A percentile compares a stretch with the other conserved stretches of the same genome.
Evolutionary conservation across 1,140 invertebrate genomes (phyloP).

Genomic region (Myzus persicae): DNA sequence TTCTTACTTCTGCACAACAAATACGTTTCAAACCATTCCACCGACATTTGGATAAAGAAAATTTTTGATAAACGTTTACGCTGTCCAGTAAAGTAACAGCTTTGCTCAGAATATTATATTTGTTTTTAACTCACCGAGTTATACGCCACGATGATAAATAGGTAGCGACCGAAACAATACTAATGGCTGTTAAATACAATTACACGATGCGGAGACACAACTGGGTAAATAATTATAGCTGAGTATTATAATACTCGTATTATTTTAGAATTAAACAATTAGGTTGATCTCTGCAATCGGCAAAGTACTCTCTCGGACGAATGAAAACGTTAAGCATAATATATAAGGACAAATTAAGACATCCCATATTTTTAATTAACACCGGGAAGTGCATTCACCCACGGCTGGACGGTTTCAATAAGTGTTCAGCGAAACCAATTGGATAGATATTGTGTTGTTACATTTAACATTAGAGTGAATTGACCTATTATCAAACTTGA

Average conservation of each 20-base stretch:
- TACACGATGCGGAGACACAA: background rate
- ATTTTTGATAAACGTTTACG: background rate
- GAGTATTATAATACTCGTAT: background rate
- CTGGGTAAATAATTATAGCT: background rate
- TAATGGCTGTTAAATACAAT: background rate
- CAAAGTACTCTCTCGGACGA: background rate
- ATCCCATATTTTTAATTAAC: background rate
- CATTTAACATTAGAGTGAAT: background rate
- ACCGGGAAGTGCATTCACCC: background rate
- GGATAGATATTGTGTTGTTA: background rate
- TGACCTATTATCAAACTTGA: background rate
- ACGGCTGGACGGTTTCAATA: background rate
- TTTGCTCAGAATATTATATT: background rate
- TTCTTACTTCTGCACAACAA: background rate
- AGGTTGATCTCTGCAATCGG: background rate
- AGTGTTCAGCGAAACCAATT: background rate
- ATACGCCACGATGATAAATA: background rate
- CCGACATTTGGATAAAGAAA: background rate
- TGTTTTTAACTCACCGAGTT: background rate
- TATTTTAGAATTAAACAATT: background rate
- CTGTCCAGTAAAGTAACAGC: background rate
- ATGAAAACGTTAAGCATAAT: too few relatives aligned
- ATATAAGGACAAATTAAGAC: background rate
- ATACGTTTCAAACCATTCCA: background rate
- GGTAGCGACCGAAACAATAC: background rate